Base-by-base conservation (phyloP, 92 coral and sea anemone species). In the Pocillopora meandrina region DNA sequence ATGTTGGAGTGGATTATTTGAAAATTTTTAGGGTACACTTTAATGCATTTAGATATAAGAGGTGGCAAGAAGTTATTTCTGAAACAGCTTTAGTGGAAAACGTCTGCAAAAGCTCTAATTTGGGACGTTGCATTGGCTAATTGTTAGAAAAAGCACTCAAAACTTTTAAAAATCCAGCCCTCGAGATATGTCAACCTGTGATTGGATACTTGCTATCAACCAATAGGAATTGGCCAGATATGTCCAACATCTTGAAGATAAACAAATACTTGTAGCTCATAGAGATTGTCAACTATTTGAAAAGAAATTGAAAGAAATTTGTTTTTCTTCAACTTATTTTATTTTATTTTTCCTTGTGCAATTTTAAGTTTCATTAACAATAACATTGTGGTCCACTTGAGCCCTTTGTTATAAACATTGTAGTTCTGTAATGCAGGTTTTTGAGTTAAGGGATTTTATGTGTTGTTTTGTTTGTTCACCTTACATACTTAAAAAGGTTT, bases 141-240 rank as follows among this genome's bases (percentile, higher is more conserved):
- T 80, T 31, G 12, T 67, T 26, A 2, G 19, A 47, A 20, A 0
- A 31, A 26, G 12, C 2, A 56, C 21, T 67, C 55, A 1, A 9
- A n/a, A 12, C 20, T 35, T 82, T 82, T 82, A n/a, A 82, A 26
- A 82, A 82, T 58, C 16, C 68, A 62, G 71, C 16, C 64, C 69
- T 11, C n/a, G 61, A 73, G 86, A 87, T 82, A 87, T 90, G 93
- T 84, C 93, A 90, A 15, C 62, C 19, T 83, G 70, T 86, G 82
- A 87, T 89, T 92, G 92, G 92, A 35, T 65, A 8, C 2, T 63
- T 47, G 31, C 31, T 55, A 15, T 20, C 42, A 64, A 55, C 86
- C 86, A 83, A 83, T 83, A 10, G 55, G 86, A 49, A 2, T 17
- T 17, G 12, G 86, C 80, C 86, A 83, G 63, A 61, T 82, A 71